Evolutionary conservation across 2,888 invertebrate species (phyloP), one percentile per base, ranked within the genome.

Genomic region (Synanthedon andrenaeformis): DNA sequence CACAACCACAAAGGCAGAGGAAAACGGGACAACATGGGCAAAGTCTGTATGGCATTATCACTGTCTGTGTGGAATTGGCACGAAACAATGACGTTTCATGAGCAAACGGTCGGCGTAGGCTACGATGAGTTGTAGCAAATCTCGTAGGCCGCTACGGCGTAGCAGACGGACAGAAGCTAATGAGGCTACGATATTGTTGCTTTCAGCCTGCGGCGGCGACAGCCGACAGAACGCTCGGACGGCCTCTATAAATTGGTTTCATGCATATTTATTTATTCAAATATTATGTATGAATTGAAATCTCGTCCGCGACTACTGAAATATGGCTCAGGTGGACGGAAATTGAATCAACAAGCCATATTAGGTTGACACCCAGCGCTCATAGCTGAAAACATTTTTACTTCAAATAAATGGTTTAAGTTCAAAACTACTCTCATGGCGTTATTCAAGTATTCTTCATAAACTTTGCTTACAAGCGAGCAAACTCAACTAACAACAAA

Each of bases 201-300:
- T 70, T 70, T 35, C 72, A 64, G 65, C 65, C 71, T 35, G 67
- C 72, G 66, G 66, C 72, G 71, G 68, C 69, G 67, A 67, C 54
- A 49, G 60, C 60, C 52, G 53, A 35, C 35, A 35, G 35, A 35
- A 10, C 57, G 63, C 62, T 62, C 62, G 58, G 60, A 56, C 74
- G 70, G 75, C 78, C 84, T 79, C 81, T 82, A 85, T 84, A 86
- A 86, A 86, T 86, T 87, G 85, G 77, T 84, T 84, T 79, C 85
- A 87, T 87, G 86, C 86, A 86, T 87, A 87, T 87, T 86, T 86
- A 86, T 86, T 85, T 87, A 86, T 87, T 87, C 87, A 86, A 87
- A 87, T 85, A 68, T 72, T 72, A 80, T 80, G 81, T 83, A 85
- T 82, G 84, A 84, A 84, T 86, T 86, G 86, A 86, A 84, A 85